Conservation (phyloP, 2,797 vertebrate genomes). For the Cyprinella venusta region DNA sequence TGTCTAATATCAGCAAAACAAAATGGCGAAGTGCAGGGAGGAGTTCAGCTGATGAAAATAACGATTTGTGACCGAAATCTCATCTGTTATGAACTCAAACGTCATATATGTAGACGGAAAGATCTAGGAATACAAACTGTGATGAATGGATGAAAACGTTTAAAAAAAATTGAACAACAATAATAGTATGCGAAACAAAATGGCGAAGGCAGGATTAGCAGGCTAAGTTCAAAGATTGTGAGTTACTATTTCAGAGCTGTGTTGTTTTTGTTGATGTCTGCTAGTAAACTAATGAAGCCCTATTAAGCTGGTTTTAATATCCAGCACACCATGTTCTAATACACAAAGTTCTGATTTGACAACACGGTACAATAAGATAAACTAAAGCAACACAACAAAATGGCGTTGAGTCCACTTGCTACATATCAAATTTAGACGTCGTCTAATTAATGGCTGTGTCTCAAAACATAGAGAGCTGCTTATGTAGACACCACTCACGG, state of each 20-base stretch:
- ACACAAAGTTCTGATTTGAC: neutral
- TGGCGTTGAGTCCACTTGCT: slow-evolving; percentile 53
- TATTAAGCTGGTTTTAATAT: neutral
- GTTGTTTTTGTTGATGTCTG: neutral
- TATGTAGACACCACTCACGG: neutral
- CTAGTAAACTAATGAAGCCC: neutral
- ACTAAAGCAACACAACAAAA: slow-evolving; percentile 60
- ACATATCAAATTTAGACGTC: slow-evolving; percentile 42
- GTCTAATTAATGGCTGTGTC: slow-evolving; percentile 28
- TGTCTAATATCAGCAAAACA: slow-evolving; percentile 66
- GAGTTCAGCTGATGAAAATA: slow-evolving; percentile 70
- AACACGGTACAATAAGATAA: slow-evolving; percentile 37
- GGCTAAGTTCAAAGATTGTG: slow-evolving; percentile 41
- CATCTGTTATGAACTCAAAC: neutral
- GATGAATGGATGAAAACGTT: neutral
- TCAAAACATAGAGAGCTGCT: slow-evolving; percentile 25
- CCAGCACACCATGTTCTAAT: neutral
- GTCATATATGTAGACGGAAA: neutral
- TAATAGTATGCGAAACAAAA: slow-evolving; percentile 69
- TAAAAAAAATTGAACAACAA: neutral
- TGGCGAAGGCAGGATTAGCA: slow-evolving; percentile 70
- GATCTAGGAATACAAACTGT: neutral
- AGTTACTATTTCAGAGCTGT: neutral
- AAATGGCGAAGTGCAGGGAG: slow-evolving; percentile 82
- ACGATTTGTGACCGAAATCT: slow-evolving; percentile 36